Percentiles rank a stretch among this genome's conserved stretches.
Conservation (phyloP, 2,888 invertebrate genomes). For the Strigamia transsilvanica region DNA sequence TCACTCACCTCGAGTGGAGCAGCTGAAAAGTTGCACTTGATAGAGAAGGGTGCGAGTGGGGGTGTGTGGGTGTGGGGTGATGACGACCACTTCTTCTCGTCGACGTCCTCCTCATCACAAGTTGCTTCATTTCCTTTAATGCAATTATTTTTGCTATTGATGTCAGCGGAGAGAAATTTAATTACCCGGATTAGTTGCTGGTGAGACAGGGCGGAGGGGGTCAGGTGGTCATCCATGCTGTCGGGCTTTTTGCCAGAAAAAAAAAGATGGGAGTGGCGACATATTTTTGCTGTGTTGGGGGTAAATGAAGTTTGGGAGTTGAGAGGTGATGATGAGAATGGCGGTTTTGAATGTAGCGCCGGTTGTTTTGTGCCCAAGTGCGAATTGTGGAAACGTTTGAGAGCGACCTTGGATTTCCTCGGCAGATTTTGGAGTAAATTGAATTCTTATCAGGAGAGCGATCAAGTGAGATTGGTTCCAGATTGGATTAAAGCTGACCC, state of each 20-base stretch:
- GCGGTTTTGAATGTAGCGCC: constrained; percentile 3
- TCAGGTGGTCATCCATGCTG: constrained; percentile 22
- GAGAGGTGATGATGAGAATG: not conserved
- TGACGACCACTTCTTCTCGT: constrained; percentile 26
- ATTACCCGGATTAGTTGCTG: constrained; percentile 9
- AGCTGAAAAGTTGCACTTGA: constrained; percentile 18
- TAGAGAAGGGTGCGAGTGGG: not conserved
- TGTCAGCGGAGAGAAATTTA: constrained; percentile 15
- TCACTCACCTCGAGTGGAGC: not conserved
- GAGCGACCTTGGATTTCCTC: constrained; percentile 11
- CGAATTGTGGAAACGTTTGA: constrained; percentile 30
- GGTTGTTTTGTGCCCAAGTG: not conserved
- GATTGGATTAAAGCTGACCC: constrained; percentile 54
- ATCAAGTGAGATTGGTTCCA: constrained; percentile 53
- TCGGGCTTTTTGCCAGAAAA: constrained; percentile 10
- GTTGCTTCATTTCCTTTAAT: constrained; percentile 21
- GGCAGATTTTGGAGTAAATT: constrained; percentile 52
- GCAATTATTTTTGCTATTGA: constrained; percentile 11
- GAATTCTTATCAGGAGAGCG: constrained; percentile 52
- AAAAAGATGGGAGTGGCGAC: not conserved
- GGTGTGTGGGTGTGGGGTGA: not conserved
- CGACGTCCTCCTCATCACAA: not conserved
- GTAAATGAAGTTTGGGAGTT: constrained; percentile 2
- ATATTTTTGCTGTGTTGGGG: not conserved
- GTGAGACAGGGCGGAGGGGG: constrained; percentile 6